phyloP scores from a whole-genome alignment of 2,888 invertebrate species.

The Melitaea athalia region DNA sequence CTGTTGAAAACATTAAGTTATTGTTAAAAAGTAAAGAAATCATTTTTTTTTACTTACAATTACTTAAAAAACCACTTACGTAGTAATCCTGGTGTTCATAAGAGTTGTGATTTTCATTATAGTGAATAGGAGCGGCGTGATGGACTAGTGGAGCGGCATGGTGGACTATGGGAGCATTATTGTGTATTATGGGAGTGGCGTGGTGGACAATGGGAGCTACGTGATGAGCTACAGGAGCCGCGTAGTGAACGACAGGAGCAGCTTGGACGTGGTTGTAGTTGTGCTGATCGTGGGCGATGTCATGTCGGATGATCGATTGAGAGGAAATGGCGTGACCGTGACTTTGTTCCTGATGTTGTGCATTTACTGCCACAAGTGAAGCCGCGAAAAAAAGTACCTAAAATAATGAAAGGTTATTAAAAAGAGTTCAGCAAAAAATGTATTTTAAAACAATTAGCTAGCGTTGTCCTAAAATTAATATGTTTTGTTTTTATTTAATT shows the following conservation, averaged over 20 bases:
- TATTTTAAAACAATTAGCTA: too few relatives aligned
- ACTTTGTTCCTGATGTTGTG: conserved; percentile 43
- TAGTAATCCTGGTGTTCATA: conserved; percentile 55
- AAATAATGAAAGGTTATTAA: background rate
- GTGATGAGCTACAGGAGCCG: too few relatives aligned
- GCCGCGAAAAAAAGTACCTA: conserved; percentile 35
- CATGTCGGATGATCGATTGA: conserved; percentile 1
- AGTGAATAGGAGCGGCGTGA: conserved; percentile 13
- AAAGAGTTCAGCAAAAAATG: background rate
- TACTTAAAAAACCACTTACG: conserved; percentile 45
- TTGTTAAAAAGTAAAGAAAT: too few relatives aligned
- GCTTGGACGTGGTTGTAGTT: conserved; percentile 34
- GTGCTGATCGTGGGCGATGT: conserved; percentile 13
- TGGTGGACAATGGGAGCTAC: background rate
- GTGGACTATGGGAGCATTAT: background rate
- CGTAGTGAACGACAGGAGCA: conserved; percentile 13
- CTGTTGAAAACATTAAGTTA: conserved; percentile 11
- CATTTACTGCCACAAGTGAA: conserved; percentile 43
- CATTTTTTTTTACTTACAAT: background rate
- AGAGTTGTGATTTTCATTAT: conserved; percentile 34
- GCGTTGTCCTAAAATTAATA: too few relatives aligned
- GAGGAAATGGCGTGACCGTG: background rate
- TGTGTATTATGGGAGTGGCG: too few relatives aligned
- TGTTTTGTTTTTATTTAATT: too few relatives aligned
- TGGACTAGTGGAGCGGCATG: background rate